These are phyloP conservation scores for Pachycephus smyrnensis DNA, from an alignment of 2,888 invertebrate species.

Conservation along the genomic window DNA sequence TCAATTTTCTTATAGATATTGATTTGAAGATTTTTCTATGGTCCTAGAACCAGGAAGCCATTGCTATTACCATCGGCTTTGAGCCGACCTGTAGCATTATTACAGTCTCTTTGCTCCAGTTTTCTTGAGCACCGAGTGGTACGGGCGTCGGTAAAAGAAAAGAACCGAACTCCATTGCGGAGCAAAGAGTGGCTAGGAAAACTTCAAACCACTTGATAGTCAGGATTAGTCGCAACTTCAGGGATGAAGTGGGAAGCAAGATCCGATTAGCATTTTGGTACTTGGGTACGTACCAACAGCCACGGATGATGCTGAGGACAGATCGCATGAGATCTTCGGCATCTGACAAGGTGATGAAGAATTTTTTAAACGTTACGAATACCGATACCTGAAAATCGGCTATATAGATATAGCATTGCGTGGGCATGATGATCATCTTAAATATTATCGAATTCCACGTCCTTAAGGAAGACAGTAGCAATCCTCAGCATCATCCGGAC, in stretches of 20 bases:
- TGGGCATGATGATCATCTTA: neutral
- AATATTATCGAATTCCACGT: neutral
- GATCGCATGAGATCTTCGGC: neutral
- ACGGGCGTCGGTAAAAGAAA: neutral
- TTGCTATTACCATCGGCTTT: neutral
- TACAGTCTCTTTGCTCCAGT: neutral
- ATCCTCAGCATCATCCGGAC: neutral
- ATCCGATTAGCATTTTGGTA: neutral
- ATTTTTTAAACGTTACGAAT: neutral
- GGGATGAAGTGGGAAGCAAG: neutral
- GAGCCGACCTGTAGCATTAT: neutral
- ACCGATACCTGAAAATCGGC: neutral
- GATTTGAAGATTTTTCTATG: neutral
- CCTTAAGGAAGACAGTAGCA: neutral
- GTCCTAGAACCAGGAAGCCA: neutral
- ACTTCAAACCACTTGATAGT: neutral
- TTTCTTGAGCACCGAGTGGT: neutral
- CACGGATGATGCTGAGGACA: neutral
- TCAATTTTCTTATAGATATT: fast-evolving
- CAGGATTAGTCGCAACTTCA: neutral
- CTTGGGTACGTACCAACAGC: neutral
- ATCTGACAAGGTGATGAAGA: neutral
- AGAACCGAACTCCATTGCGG: neutral
- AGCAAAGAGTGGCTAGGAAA: neutral
- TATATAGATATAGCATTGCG: neutral